Evolutionary conservation across 2,797 vertebrate species (phyloP).

Genomic region (Lepilemur ruficaudatus): DNA sequence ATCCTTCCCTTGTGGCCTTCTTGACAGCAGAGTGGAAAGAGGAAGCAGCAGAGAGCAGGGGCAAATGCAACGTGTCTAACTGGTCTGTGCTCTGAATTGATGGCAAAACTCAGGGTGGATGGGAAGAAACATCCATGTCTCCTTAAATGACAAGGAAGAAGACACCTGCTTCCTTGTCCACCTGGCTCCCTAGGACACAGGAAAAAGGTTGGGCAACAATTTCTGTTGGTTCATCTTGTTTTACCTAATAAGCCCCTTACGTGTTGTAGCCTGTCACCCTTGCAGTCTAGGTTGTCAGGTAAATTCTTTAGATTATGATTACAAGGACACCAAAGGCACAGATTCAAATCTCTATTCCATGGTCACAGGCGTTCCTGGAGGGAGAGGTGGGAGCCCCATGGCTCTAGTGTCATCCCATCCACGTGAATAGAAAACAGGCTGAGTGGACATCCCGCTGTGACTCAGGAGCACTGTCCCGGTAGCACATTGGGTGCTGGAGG

Average conservation of each 20-base stretch:
- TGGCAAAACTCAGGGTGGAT: neutral
- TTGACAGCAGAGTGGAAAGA: neutral
- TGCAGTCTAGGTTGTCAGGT: neutral
- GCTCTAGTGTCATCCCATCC: neutral
- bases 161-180: neutral
- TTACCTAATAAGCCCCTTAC: neutral
- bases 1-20: fast-evolving
- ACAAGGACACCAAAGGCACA: neutral
- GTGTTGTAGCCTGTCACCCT: neutral
- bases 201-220: neutral
- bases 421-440: neutral
- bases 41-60: neutral
- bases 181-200: neutral
- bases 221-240: neutral
- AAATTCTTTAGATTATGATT: neutral
- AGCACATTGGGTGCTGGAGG: neutral
- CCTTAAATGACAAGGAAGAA: neutral
- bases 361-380: too few relatives aligned
- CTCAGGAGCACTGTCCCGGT: too few relatives aligned
- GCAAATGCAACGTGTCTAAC: neutral
- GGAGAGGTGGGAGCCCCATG: neutral
- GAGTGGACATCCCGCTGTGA: fast-evolving
- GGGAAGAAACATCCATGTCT: neutral
- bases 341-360: too few relatives aligned
- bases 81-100: neutral